Evolutionary conservation across 2,888 invertebrate species (phyloP).

Genomic region (Hirtodrosophila trivittata): DNA sequence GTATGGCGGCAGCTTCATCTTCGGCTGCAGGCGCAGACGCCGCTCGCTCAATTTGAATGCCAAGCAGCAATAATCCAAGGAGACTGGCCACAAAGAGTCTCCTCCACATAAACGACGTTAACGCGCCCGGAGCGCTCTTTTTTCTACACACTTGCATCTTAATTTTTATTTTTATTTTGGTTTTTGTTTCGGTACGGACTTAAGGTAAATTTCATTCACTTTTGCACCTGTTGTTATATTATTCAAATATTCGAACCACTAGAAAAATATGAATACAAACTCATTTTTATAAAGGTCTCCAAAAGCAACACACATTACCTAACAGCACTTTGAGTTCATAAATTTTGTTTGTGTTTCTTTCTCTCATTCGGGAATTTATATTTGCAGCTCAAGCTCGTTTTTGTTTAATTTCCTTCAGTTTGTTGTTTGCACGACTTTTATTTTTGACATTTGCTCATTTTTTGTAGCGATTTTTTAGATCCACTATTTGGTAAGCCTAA

Average conservation of each 20-base stretch:
- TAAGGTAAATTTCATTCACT: slow-evolving; percentile 56
- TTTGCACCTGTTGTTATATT: slow-evolving; percentile 60
- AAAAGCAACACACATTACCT: slow-evolving; percentile 13
- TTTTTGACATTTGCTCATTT: slow-evolving; percentile 50
- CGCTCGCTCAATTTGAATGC: slow-evolving; percentile 77
- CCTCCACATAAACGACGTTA: slow-evolving; percentile 52
- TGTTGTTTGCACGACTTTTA: slow-evolving; percentile 41
- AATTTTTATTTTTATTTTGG: slow-evolving; percentile 19
- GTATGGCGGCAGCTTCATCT: slow-evolving; percentile 57
- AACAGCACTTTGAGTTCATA: slow-evolving; percentile 20
- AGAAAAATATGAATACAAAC: slow-evolving; percentile 35
- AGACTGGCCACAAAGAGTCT: slow-evolving; percentile 66
- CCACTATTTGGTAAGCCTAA: slow-evolving; percentile 50
- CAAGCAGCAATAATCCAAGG: slow-evolving; percentile 79
- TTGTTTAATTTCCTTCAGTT: slow-evolving; percentile 31
- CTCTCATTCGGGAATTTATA: slow-evolving; percentile 17
- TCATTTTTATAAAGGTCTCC: slow-evolving; percentile 21
- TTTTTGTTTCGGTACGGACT: slow-evolving; percentile 18
- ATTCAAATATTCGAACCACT: slow-evolving; percentile 36
- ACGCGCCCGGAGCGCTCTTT: slow-evolving; percentile 59
- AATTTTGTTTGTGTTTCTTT: slow-evolving; percentile 22
- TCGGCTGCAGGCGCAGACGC: slow-evolving; percentile 76
- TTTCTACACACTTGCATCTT: slow-evolving; percentile 69
- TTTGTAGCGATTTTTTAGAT: slow-evolving; percentile 40
- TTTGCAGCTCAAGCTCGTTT: slow-evolving; percentile 25